Base-by-base conservation (phyloP, 2,113 vertebrate genomes). In the Syngnathus typhle region DNA sequence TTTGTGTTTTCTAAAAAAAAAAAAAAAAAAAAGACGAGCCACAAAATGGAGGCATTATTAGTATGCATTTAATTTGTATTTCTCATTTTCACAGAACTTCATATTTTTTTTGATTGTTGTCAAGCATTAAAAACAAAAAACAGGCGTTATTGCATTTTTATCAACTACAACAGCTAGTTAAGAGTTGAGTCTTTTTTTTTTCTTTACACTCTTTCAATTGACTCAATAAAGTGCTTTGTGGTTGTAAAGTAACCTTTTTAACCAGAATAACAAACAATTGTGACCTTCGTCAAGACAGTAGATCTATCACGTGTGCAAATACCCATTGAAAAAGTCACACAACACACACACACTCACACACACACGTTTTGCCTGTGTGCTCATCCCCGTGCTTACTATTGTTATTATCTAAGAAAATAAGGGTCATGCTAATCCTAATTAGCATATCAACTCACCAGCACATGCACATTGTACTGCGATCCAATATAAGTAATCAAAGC, bases 211-310 rank as follows among this genome's bases (percentile, higher is more conserved):
- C 27, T 15, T 69, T 73, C 72, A 78, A 75, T 77, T 84, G 59
- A 80, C 83, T 82, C 69, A 83, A 83, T 91, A 92, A 92, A 92
- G 91, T 91, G 91, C 89, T 78, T 87, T 77, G 41, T 67, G 3
- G 55, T 58, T 23, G 46, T 36, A 44, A 72, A 60, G 65, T 37
- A 73, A 76, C 56, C 70, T 73, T 64, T 82, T 79, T 18, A 70
- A 73, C 38, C 70, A 76, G n/a, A 55, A 65, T 37, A 52, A 64
- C 62, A 74, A 62, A 78, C 44, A 73, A 58, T 60, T 64, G 71
- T 21, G 0, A 43, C 38, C 54, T 32, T 71, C 56, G 37, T 68
- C 68, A 32, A 71, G 75, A 75, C 76, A 51, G 70, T 64, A 68
- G 74, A 44, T 37, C 5, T 67, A 64, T 77, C 61, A 19, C 9